These are phyloP conservation scores for Dipus sagitta DNA, from an alignment of 2,797 vertebrate species.

Conservation along the genomic window DNA sequence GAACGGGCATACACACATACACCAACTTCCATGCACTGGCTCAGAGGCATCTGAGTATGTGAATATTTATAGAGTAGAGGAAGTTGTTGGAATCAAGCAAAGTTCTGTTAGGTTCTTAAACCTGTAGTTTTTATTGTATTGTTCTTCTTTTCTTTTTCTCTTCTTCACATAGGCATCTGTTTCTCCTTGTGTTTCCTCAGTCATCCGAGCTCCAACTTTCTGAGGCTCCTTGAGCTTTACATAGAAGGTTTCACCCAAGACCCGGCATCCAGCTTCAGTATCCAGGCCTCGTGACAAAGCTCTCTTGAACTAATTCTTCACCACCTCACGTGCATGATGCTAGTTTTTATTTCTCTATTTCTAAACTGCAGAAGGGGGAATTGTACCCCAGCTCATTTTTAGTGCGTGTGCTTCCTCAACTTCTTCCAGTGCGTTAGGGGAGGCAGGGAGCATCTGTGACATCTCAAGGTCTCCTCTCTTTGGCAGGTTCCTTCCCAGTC, in stretches of 20 bases:
- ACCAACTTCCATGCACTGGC: background rate
- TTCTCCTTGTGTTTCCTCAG: constrained; percentile 46
- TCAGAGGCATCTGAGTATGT: constrained; percentile 5
- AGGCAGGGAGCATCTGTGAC: too few species aligned
- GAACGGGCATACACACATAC: too few species aligned
- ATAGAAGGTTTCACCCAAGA: background rate
- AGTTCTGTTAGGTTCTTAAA: constrained; percentile 58
- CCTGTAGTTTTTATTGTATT: background rate
- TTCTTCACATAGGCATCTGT: constrained; percentile 21
- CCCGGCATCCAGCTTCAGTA: background rate
- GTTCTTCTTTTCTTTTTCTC: background rate
- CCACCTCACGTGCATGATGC: background rate
- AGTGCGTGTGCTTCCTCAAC: background rate
- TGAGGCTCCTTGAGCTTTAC: background rate
- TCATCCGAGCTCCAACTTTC: background rate
- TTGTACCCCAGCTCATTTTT: background rate
- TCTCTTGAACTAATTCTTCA: background rate
- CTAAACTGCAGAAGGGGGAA: background rate
- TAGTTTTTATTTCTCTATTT: constrained; percentile 13
- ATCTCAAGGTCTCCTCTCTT: background rate
- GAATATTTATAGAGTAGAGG: background rate
- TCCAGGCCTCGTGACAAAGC: background rate
- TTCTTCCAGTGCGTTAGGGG: background rate
- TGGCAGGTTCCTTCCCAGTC: background rate
- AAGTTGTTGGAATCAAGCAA: constrained; percentile 37